Evolutionary conservation across 2,113 vertebrate species (phyloP), one percentile per base, ranked within the genome.

Genomic region (Plecotus auritus): DNA sequence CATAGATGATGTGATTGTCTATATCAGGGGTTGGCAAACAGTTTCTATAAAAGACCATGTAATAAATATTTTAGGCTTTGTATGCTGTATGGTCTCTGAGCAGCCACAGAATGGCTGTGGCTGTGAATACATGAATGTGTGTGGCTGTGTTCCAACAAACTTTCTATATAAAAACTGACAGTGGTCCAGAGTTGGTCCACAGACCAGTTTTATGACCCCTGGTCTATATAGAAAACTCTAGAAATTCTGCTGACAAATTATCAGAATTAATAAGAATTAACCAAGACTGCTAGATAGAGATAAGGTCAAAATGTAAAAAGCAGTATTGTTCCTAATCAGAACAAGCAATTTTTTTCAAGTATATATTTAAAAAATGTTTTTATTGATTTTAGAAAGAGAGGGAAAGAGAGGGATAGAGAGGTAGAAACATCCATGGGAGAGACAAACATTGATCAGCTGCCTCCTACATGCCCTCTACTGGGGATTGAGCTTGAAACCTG

Each of bases 1-100:
- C 73, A 83, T 10, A 84, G 64, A 49, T 95, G 51, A 90, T 80
- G 17, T 4, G 16, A 84, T 49, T 93, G n/a, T 61, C 59, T 61
- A 61, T 49, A 26, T 86, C 32, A 87, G 30, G 35, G 18, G 20
- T 56, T 87, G 66, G n/a, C 28, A 92, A 32, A 90, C 64, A 80
- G n/a, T 89, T 95, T 95, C 81, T 91, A 0, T 93, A n/a, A 78
- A 85, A 64, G 54, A 51, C 16, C 1, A 26, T 32, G 7, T 45
- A 78, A 47, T 89, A 83, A 88, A 78, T 93, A 42, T 37, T 87
- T 92, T 92, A 77, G 80, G 18, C 61, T 85, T 77, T 37, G 42
- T 80, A 11, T 83, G 23, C n/a, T 78, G 1, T 80, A 1, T 69
- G 28, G 54, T 74, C 70, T 76, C 85, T 84, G 66, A 74, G 30